Evolutionary conservation across 1,140 invertebrate genomes (phyloP), one percentile per base, ranked within the genome.

Genomic region (Drosophila sucinea): DNA sequence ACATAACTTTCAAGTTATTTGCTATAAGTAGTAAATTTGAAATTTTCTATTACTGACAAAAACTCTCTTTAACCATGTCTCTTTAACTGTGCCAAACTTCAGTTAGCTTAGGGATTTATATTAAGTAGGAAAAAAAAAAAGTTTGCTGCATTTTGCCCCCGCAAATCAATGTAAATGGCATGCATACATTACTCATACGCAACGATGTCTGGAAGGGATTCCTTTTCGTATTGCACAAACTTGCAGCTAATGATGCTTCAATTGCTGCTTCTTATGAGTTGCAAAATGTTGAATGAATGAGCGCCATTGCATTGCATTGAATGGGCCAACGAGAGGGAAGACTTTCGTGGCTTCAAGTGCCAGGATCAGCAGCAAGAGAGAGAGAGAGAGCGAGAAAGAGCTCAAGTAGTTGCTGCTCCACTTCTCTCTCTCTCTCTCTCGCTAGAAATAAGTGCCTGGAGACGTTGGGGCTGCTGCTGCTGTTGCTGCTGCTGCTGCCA

Each of bases 231-330:
- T 51, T 51, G 44, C 44, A 51, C 23, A 73, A 87, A 86, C 83
- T 80, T 89, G 83, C 84, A 87, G 83, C 83, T 87, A 87, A 87
- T 87, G 83, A 87, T 89, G 79, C 83, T 87, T 87, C 83, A 87
- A 87, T 87, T 74, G 83, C 84, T 87, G 84, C 70, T 86, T 83
- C 83, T 89, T 89, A 77, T 77, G 84, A 87, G 84, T 80, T 87
- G 83, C 83, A 87, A 87, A 87, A 87, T 73, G 83, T 87, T 83
- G 83, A 87, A 87, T 87, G 83, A 87, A 87, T 89, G 83, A 77
- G 70, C 83, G 60, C 63, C 84, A 87, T 89, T 83, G 84, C 81
- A 87, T 77, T 89, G 73, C 81, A 87, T 77, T 89, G 73, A 89
- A 82, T 83, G 84, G 73, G 35, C 35, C 57, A 68, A 32, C 8